Evolutionary conservation across 2,113 vertebrate species (phyloP), one percentile per base, ranked within the genome.

Genomic region (Mystacornis crossleyi): DNA sequence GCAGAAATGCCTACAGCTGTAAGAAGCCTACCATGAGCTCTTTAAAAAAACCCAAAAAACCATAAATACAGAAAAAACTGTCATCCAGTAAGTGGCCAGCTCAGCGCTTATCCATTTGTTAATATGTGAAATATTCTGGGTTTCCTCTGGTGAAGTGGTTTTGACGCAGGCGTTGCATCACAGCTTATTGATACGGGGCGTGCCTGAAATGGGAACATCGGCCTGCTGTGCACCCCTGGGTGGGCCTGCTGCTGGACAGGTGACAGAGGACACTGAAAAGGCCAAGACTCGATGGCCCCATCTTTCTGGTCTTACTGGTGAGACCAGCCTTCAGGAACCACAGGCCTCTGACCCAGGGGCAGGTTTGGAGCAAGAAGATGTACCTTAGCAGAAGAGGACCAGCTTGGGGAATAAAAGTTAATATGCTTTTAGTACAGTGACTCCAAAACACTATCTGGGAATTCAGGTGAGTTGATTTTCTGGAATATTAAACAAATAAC

Each of bases 131-230:
- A 70, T 34, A 36, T 5, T 67, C 62, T 71, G 20, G 1, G 24
- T 93, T 65, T 60, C 21, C 34, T 74, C 51, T 47, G 34, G 43
- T 34, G 33, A 48, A 70, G 47, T 3, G 1, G 58, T 38, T 51
- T 72, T 25, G 72, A 12, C 9, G 34, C 18, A 33, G 34, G 29
- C 13, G 3, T 36, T 43, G 9, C 36, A 6, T 10, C 26, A 8
- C 50, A 61, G 23, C n/a, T 72, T 18, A 28, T 9, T 9, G 1
- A 17, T 13, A 5, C 0, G 8, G 48, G 36, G 40, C 2, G 0
- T 26, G 14, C 8, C 43, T 8, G 4, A 43, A 85, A 26, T 6
- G 15, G 5, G 20, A 34, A 34, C 8, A 33, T 14, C 18, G 18
- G 31, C 38, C 34, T 42, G 26, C 47, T 34, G 65, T 19, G 38